These are phyloP conservation scores for Papilio helenus DNA, from an alignment of 1,140 invertebrate genomes.

Conservation along the genomic window DNA sequence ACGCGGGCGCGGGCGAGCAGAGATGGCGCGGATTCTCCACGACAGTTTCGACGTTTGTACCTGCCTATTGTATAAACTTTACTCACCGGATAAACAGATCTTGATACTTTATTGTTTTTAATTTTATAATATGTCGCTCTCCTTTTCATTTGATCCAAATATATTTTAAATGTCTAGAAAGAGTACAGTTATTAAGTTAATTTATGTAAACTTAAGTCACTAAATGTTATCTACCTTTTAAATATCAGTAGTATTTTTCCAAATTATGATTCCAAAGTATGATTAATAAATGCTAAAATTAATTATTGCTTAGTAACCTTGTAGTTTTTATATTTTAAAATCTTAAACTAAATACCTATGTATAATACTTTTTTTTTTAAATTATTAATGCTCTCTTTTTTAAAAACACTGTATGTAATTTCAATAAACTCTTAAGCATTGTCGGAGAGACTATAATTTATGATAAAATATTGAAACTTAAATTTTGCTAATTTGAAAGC, in stretches of 20 bases:
- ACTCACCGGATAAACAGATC: slow-evolving; percentile 39
- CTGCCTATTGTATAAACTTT: slow-evolving; percentile 61
- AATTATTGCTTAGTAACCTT: too few relatives aligned
- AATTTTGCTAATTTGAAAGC: slow-evolving; percentile 24
- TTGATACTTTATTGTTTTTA: slow-evolving; percentile 59
- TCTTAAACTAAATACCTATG: too few relatives aligned
- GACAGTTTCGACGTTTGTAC: slow-evolving; percentile 70
- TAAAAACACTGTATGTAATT: background rate
- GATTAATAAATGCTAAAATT: too few relatives aligned
- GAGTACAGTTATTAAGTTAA: too few relatives aligned
- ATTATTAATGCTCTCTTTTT: background rate
- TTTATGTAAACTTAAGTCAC: too few relatives aligned
- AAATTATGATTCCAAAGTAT: too few relatives aligned
- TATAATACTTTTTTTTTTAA: too few relatives aligned
- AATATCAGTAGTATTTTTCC: too few relatives aligned
- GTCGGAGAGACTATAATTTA: background rate
- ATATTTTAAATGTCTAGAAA: background rate
- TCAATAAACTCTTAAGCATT: slow-evolving; percentile 3
- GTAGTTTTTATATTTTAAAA: background rate
- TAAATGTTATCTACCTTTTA: too few relatives aligned
- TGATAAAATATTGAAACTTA: background rate
- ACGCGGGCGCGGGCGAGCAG: slow-evolving; percentile 47
- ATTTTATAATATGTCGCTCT: background rate
- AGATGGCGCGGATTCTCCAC: slow-evolving; percentile 57
- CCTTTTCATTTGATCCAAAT: background rate